These are phyloP conservation scores for Hymenochirus boettgeri DNA, from an alignment of 2,113 vertebrate species.

Conservation along the genomic window DNA sequence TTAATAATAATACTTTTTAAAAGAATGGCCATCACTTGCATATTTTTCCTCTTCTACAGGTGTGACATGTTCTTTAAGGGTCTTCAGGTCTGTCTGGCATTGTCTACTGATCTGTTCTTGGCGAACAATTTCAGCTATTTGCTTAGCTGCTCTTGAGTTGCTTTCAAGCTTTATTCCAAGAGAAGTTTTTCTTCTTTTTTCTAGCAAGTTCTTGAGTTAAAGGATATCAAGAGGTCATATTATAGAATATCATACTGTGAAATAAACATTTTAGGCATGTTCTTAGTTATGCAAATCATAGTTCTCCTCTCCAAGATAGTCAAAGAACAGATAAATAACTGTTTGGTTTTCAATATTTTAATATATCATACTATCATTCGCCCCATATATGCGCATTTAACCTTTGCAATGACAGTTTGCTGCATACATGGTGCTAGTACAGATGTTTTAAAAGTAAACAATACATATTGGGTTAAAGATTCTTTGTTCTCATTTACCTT, in stretches of 20 bases:
- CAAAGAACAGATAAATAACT: too few species aligned
- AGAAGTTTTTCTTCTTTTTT: slow-evolving; percentile 75
- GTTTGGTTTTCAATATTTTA: too few species aligned
- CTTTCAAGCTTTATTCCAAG: slow-evolving; percentile 78
- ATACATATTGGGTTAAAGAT: too few species aligned
- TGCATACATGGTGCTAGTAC: too few species aligned
- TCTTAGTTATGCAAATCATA: neutral
- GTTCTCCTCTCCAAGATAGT: too few species aligned
- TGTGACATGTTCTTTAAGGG: slow-evolving; percentile 57
- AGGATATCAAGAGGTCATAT: slow-evolving; percentile 55
- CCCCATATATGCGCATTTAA: too few species aligned
- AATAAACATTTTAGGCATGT: neutral
- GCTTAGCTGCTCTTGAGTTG: slow-evolving; percentile 70
- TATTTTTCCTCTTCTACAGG: slow-evolving; percentile 66
- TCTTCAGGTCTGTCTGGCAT: slow-evolving; percentile 65
- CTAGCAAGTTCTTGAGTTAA: slow-evolving; percentile 70
- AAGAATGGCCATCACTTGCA: slow-evolving; percentile 65
- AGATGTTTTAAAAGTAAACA: too few species aligned
- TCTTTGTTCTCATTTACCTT: too few species aligned
- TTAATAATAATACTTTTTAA: too few species aligned
- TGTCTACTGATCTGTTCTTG: slow-evolving; percentile 68
- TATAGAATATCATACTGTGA: neutral
- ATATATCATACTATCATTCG: too few species aligned
- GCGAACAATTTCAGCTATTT: slow-evolving; percentile 62
- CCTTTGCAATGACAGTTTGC: too few species aligned